phyloP scores from a whole-genome alignment of 30 jellyfish, hydroid and myxozoan species.

The Pelagia noctiluca region DNA sequence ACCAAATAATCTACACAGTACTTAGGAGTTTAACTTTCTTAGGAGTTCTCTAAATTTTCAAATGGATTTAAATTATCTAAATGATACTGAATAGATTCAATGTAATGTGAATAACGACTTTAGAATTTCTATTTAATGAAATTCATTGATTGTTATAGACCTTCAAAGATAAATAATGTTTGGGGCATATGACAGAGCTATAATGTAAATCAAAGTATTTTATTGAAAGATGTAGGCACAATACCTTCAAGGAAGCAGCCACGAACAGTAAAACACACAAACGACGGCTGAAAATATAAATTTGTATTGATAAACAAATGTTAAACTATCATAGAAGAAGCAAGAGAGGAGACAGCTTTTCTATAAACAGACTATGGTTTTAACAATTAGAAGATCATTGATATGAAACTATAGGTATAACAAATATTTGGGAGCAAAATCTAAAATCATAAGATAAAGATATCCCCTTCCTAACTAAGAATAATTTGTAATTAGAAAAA shows the following conservation, averaged over 20 bases:
- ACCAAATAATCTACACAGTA: background rate
- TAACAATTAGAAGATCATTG: background rate
- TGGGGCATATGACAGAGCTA: too few relatives aligned
- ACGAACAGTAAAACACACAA: constrained; percentile 36
- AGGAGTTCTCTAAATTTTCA: background rate
- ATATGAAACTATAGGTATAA: too few relatives aligned
- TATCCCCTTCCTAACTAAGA: background rate
- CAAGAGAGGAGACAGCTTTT: background rate
- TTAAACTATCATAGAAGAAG: too few relatives aligned
- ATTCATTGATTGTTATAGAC: too few relatives aligned
- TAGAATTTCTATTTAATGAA: too few relatives aligned
- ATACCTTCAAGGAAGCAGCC: constrained; percentile 53
- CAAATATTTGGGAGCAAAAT: background rate
- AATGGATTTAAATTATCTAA: background rate
- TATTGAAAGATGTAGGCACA: too few relatives aligned
- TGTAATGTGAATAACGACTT: background rate
- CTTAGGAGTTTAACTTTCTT: background rate
- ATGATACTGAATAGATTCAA: background rate
- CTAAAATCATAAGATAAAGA: background rate
- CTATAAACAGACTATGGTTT: background rate
- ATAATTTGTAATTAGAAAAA: too few relatives aligned
- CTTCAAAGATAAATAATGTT: too few relatives aligned
- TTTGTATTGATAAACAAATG: too few relatives aligned
- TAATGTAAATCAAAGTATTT: too few relatives aligned
- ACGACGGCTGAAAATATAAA: constrained; percentile 8